Base-by-base conservation (phyloP, 2,888 invertebrate genomes). In the Nomada ruficornis region DNA sequence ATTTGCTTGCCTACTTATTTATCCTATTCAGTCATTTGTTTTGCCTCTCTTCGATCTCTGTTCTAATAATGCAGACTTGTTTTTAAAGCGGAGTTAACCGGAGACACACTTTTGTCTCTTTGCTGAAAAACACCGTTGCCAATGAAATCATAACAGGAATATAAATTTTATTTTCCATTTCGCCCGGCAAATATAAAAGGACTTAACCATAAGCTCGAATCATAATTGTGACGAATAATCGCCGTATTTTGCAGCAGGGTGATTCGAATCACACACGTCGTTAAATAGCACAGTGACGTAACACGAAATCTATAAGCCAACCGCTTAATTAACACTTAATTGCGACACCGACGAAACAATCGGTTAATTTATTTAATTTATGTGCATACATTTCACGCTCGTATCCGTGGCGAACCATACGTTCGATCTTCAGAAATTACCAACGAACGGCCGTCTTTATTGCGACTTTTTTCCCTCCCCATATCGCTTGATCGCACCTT, bases 291-390 rank as follows among this genome's bases (percentile, higher is more conserved):
- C 44, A 36, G 55, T 54, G n/a, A 71, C 44, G 36, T 29, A 47
- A 5, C 20, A 20, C 10, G 20, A 57, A 55, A 71, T 68, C 42
- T 60, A 54, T 62, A 44, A 63, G 36, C 44, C 10, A 44, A n/a
- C 23, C n/a, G 36, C 64, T 57, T 63, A 36, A 77, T 77, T 77
- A 63, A 50, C 54, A 26, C 36, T 57, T 64, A 64, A 77, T 77
- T 72, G 54, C 36, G n/a, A 64, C 13, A 23, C 63, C 15, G n/a
- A 15, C 18, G 63, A 9, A 57, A 11, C 71, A 23, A 2, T 50
- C 54, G 23, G n/a, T 71, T 71, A 57, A 64, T 50, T 47, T 64
- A 42, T 64, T 64, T 64, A 57, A 77, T 59, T 57, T 71, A 64
- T 50, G 50, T 36, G 20, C 52, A 50, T 72, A 20, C 18, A 62